Conservation (phyloP, 2,113 vertebrate genomes). For the Ranitomeya imitator region DNA sequence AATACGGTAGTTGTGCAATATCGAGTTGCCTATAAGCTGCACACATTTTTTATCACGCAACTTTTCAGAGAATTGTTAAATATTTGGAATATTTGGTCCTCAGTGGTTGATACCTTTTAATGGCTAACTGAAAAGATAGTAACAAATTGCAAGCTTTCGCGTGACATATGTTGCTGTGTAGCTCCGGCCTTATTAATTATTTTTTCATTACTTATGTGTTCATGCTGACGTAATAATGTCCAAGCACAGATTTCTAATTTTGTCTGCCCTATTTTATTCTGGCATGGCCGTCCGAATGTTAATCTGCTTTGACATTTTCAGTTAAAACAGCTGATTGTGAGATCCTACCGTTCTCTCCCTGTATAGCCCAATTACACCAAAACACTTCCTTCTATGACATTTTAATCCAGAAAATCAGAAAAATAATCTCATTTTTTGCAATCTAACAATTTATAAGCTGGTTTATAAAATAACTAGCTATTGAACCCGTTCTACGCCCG, state of each 20-base stretch:
- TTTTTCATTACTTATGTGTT: not conserved
- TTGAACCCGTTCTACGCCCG: too few relatives aligned
- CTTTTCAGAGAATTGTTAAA: too few relatives aligned
- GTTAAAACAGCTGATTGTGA: slow-evolving; percentile 6
- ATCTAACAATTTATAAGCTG: not conserved
- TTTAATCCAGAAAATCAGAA: not conserved
- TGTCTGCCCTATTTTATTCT: slow-evolving; percentile 44
- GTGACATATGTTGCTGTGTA: too few relatives aligned
- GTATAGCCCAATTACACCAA: not conserved
- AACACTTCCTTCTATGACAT: not conserved
- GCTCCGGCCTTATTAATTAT: not conserved
- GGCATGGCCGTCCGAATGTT: not conserved
- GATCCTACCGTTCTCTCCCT: not conserved
- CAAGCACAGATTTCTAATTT: slow-evolving; percentile 35
- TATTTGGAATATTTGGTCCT: too few relatives aligned
- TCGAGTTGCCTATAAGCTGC: too few relatives aligned
- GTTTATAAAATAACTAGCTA: not conserved
- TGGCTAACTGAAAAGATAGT: too few relatives aligned
- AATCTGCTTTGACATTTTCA: slow-evolving; percentile 47
- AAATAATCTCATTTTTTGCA: not conserved
- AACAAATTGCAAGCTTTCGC: too few relatives aligned
- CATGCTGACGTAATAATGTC: not conserved
- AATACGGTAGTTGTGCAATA: too few relatives aligned
- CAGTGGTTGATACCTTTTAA: too few relatives aligned
- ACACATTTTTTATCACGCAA: too few relatives aligned